Base-by-base conservation (phyloP, 1,140 invertebrate species). In the Popillia japonica region DNA sequence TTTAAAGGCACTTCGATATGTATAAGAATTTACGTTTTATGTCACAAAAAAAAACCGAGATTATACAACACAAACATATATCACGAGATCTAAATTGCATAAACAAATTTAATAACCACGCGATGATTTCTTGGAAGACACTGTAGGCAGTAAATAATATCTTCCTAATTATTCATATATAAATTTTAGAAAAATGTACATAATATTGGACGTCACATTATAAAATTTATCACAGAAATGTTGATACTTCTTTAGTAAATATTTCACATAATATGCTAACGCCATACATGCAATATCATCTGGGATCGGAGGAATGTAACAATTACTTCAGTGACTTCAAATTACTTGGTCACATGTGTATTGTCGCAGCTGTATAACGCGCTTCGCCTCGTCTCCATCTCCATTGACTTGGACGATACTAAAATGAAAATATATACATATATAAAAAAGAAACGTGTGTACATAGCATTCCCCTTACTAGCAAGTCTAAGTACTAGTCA, bases 341-440 rank as follows among this genome's bases (percentile, higher is more conserved):
- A n/a, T n/a, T n/a, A n/a, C 9, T 64, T 27, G 61, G 61, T 87
- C 82, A 96, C 95, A 97, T 97, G 87, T 97, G 96, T 87, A 97
- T 96, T 68, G 96, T 96, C 64, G 96, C 96, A 17, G 95, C 95
- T 40, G 95, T 97, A 87, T 97, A 97, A 81, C 95, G 92, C 10
- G 95, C 94, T 86, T 97, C 95, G 10, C 95, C 95, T 84, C 94
- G 90, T 82, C 93, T 88, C 93, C 95, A 96, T 82, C 92, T 93
- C 96, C 96, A 98, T 82, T 96, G 94, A 81, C 94, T 96, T 83
- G 97, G 97, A 80, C 97, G 96, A 87, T 98, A 98, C 96, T 98
- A 89, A 82, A 92, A 48, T 48, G 17, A n/a, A 48, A 48, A 3
- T 42, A 42, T 14, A 6, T 72, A 10, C 11, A 40, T 40, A n/a